A percentile compares a stretch with the other conserved stretches of the same genome.
phyloP scores from a whole-genome alignment of 2,797 vertebrate species.

The Moxostoma hubbsi region DNA sequence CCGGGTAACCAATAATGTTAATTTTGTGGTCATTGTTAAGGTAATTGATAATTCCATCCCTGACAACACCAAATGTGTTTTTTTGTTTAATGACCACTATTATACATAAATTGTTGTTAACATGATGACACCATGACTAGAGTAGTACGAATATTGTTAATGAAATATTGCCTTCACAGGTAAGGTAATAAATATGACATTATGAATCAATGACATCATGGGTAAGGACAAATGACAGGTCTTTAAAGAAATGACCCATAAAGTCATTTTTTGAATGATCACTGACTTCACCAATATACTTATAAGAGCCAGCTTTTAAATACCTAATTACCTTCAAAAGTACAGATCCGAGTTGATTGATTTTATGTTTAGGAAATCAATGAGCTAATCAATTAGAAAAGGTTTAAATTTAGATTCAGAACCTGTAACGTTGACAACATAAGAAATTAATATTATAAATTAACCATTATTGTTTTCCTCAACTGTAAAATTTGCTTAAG shows the following conservation, averaged over 20 bases:
- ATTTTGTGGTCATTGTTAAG: conserved; percentile 3
- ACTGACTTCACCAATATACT: no score
- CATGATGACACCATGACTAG: neutral
- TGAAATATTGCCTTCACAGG: neutral
- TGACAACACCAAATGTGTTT: conserved; percentile 2
- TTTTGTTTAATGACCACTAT: neutral
- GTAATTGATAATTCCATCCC: neutral
- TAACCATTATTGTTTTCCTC: neutral
- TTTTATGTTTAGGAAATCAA: no score
- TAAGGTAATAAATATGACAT: neutral
- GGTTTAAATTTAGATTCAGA: no score
- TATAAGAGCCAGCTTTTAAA: no score
- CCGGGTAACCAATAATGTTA: neutral
- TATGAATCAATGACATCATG: neutral
- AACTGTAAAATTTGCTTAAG: neutral
- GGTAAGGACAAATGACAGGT: neutral
- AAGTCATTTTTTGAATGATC: neutral
- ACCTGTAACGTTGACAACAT: neutral
- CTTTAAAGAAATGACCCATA: neutral
- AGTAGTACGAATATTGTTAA: neutral
- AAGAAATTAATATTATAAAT: neutral
- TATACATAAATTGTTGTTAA: neutral
- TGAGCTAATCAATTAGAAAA: no score
- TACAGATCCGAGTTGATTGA: no score
- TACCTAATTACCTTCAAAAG: no score